Evolutionary conservation across 2,888 invertebrate species (phyloP), one percentile per base, ranked within the genome.

Genomic region (Onchidella celtica): DNA sequence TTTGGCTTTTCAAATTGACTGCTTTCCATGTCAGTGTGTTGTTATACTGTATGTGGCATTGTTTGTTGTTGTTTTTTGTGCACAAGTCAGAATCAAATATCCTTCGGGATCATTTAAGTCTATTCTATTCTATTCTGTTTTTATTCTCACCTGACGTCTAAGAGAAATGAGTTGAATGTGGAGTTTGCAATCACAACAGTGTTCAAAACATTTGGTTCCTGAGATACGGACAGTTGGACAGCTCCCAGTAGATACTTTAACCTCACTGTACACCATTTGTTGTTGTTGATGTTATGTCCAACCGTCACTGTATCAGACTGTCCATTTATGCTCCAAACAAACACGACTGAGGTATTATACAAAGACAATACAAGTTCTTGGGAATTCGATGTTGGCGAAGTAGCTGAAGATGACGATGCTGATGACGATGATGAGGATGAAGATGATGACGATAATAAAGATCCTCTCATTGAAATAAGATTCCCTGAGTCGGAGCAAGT

Each of bases 261-360:
- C 9, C n/a, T 14, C 14, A 77, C 72, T 38, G 79, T 79, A 57
- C 80, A 83, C 72, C 75, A 79, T 3, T n/a, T 66, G 47, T 73
- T 83, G 47, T 76, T 59, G 17, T 55, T 69, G 24, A 80, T 24
- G 21, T 38, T 65, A n/a, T 72, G 40, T 4, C 83, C 83, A 29
- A 68, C 72, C n/a, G 63, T 24, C 1, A 72, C 59, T 2, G 36
- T 36, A 14, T 27, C 36, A 21, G 27, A 24, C 38, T 65, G 57
- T 36, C 36, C 57, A n/a, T 36, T n/a, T 29, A 73, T 29, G 21
- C 32, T 63, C 83, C 83, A 83, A 32, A 47, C 17, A 34, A 83
- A 80, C 24, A 73, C 66, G 3, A 76, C 72, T 11, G 79, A 63
- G 34, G 70, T 74, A 65, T 83, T 83, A 1, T 14, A 36, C 27